Conservation (phyloP, 2,888 invertebrate genomes). For the Pelosia muscerda region DNA sequence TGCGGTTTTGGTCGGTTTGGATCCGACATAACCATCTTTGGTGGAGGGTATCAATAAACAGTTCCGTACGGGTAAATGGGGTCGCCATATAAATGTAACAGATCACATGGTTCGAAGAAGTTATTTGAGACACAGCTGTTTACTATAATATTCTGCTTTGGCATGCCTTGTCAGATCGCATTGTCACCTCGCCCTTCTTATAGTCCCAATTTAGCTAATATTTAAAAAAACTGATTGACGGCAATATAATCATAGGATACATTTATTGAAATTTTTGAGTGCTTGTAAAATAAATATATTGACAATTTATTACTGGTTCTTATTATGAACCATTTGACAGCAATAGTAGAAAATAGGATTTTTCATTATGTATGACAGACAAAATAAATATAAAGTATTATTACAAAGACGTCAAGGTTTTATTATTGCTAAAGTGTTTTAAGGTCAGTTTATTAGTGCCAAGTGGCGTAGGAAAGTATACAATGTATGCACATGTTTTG, state of each 20-base stretch:
- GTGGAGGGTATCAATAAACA: no score
- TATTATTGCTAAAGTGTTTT: constrained; percentile 40
- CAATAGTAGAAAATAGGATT: constrained; percentile 41
- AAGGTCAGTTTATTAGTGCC: constrained; percentile 20
- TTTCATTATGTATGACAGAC: constrained; percentile 29
- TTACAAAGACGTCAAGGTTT: constrained; percentile 52
- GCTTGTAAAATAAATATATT: not conserved
- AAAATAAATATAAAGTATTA: constrained; percentile 50
- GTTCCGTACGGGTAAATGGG: no score
- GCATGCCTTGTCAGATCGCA: not conserved
- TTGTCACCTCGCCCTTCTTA: not conserved
- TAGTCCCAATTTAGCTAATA: constrained; percentile 8
- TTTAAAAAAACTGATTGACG: not conserved
- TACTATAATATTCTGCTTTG: not conserved
- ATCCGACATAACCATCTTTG: no score
- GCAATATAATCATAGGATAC: not conserved
- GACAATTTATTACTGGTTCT: not conserved
- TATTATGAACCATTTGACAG: constrained; percentile 31
- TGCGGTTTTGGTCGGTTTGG: no score
- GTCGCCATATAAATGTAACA: not conserved
- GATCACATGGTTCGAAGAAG: not conserved
- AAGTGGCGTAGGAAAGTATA: constrained; percentile 3
- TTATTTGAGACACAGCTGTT: not conserved
- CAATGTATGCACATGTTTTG: not conserved
- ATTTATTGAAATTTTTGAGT: not conserved